A percentile compares a stretch with the other conserved stretches of the same genome.
phyloP scores from a whole-genome alignment of 1,140 invertebrate genomes.

The Drosophila triauraria region DNA sequence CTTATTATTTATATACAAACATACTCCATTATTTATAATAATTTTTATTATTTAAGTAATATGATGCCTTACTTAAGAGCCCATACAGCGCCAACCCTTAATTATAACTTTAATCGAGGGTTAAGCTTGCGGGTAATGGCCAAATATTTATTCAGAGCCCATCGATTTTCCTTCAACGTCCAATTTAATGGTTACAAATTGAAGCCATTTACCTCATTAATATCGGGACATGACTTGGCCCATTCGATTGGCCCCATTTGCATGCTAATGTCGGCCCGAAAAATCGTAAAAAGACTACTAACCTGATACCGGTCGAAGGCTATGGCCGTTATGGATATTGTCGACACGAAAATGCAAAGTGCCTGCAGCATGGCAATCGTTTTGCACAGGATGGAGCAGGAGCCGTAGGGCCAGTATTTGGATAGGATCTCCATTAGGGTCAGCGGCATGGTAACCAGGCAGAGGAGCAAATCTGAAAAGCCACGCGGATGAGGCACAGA shows the following conservation, averaged over 20 bases:
- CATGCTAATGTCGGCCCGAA: constrained; percentile 26
- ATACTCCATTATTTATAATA: not conserved
- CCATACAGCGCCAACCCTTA: not conserved
- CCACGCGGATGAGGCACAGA: constrained; percentile 14
- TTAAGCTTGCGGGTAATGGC: constrained; percentile 30
- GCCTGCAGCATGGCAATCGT: constrained; percentile 92
- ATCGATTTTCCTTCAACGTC: constrained; percentile 38
- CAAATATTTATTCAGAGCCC: constrained; percentile 42
- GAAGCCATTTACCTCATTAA: constrained; percentile 37
- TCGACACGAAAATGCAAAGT: constrained; percentile 95
- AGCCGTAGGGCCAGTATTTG: constrained; percentile 90
- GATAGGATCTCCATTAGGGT: constrained; percentile 93
- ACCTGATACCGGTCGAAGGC: constrained; percentile 93
- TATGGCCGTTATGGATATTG: constrained; percentile 95
- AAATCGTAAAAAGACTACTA: constrained; percentile 61
- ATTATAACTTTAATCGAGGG: constrained; percentile 21
- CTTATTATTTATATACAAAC: not conserved
- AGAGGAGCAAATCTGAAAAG: constrained; percentile 90
- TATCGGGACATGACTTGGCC: constrained; percentile 27
- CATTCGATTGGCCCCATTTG: constrained; percentile 26
- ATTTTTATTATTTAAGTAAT: not conserved
- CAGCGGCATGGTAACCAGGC: constrained; percentile 93
- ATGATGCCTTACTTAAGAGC: not conserved
- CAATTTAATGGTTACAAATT: constrained; percentile 41
- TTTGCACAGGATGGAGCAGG: constrained; percentile 90